phyloP scores from a whole-genome alignment of 2,888 invertebrate genomes.

The Meteorus colon region DNA sequence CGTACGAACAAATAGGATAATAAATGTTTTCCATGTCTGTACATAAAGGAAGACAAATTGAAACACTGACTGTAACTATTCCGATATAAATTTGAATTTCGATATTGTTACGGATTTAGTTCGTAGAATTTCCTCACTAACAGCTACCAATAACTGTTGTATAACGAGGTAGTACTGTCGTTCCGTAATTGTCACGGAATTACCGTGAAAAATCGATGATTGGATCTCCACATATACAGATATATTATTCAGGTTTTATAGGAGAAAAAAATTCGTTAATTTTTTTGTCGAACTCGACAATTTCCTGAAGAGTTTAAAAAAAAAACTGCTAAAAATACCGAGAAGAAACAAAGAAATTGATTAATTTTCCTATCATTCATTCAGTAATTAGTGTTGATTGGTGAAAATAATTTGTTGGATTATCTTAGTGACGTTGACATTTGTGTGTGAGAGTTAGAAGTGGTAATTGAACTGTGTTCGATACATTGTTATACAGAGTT shows the following conservation, averaged over 20 bases:
- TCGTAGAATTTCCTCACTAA: slow-evolving; percentile 28
- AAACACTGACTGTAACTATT: not conserved
- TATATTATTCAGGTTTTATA: slow-evolving; percentile 36
- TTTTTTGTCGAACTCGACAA: not conserved
- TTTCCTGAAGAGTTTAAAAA: not conserved
- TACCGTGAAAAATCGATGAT: slow-evolving; percentile 23
- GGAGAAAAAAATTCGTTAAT: not conserved
- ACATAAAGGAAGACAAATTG: not conserved
- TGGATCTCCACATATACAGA: slow-evolving; percentile 12
- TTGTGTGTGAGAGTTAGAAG: not conserved
- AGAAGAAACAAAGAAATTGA: not conserved
- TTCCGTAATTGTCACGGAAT: slow-evolving; percentile 35
- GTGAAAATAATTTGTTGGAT: not conserved
- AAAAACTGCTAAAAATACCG: not conserved
- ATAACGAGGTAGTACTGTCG: slow-evolving; percentile 31
- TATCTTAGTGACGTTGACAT: not conserved
- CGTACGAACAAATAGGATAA: not conserved
- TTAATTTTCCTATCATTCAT: not conserved
- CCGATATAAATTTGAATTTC: slow-evolving; percentile 30
- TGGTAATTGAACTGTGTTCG: not conserved
- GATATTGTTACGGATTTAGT: slow-evolving; percentile 26
- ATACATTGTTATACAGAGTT: not conserved
- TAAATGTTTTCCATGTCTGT: not conserved
- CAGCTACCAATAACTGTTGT: slow-evolving; percentile 33
- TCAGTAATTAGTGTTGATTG: not conserved